Evolutionary conservation across 1,140 invertebrate genomes (phyloP).

Genomic region (Lepeophtheirus salmonis): DNA sequence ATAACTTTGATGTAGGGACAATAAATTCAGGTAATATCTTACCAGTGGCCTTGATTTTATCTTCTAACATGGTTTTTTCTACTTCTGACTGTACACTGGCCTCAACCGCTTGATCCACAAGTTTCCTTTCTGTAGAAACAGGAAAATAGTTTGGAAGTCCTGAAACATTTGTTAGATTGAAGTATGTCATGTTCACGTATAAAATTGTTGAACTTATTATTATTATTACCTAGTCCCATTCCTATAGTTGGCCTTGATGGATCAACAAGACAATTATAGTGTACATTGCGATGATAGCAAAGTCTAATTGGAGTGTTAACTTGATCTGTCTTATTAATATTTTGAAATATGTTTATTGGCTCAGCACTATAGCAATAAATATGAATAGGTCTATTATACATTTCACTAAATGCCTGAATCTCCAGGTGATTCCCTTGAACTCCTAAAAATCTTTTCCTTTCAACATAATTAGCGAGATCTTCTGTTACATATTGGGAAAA

Average conservation of each 20-base stretch:
- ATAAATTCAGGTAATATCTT: too few species aligned
- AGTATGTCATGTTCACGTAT: background rate
- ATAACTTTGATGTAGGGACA: too few species aligned
- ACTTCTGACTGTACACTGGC: conserved; percentile 67
- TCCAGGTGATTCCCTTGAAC: conserved; percentile 85
- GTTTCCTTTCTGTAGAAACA: conserved; percentile 49
- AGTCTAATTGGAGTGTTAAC: conserved; percentile 56
- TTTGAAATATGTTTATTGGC: conserved; percentile 66
- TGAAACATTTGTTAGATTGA: background rate
- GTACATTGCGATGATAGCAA: conserved; percentile 69
- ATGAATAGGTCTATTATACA: conserved; percentile 80
- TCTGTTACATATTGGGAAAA: conserved; percentile 86
- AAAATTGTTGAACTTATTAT: background rate
- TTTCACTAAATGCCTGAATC: conserved; percentile 79
- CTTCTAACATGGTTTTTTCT: conserved; percentile 80
- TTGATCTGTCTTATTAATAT: conserved; percentile 29
- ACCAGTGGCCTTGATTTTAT: conserved; percentile 61
- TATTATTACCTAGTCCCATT: background rate
- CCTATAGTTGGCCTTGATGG: conserved; percentile 44
- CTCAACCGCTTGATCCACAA: conserved; percentile 55
- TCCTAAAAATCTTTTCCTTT: conserved; percentile 50
- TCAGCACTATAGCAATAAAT: conserved; percentile 66
- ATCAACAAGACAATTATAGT: conserved; percentile 79
- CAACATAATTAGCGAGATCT: conserved; percentile 68
- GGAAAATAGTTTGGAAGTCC: conserved; percentile 66